Conservation (phyloP, 2,113 vertebrate genomes). For the Astatotilapia flaviijosephi region DNA sequence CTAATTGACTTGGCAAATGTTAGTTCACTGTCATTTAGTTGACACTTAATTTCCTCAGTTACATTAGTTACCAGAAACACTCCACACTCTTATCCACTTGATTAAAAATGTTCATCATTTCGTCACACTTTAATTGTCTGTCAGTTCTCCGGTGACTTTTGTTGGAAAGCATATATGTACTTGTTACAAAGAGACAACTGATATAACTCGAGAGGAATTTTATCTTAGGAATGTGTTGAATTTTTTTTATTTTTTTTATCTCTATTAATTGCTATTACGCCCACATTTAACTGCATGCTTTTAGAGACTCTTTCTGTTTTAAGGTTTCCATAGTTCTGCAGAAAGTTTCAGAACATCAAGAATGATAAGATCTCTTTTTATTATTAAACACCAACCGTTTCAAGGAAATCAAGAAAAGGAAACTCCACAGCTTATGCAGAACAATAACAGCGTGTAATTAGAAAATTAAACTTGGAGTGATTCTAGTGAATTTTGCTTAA, state of each 20-base stretch:
- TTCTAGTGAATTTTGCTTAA: neutral
- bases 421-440: neutral
- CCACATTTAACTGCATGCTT: neutral
- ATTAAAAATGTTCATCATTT: neutral
- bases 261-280: neutral
- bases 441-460: neutral
- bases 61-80: neutral
- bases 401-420: neutral
- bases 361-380: neutral
- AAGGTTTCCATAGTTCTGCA: neutral
- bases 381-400: neutral
- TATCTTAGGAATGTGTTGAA: neutral
- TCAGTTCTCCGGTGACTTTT: neutral
- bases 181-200: neutral
- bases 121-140: neutral
- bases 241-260: rapidly evolving
- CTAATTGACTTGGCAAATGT: conserved; percentile 18
- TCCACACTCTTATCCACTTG: neutral
- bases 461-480: neutral
- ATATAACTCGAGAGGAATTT: neutral
- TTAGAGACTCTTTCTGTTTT: neutral
- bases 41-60: neutral
- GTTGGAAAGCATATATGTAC: neutral
- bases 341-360: neutral
- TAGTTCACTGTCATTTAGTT: neutral